A percentile compares a stretch with the other conserved stretches of the same genome.
phyloP scores from a whole-genome alignment of 2,113 vertebrate genomes.

The Phalacrocorax pelagicus region DNA sequence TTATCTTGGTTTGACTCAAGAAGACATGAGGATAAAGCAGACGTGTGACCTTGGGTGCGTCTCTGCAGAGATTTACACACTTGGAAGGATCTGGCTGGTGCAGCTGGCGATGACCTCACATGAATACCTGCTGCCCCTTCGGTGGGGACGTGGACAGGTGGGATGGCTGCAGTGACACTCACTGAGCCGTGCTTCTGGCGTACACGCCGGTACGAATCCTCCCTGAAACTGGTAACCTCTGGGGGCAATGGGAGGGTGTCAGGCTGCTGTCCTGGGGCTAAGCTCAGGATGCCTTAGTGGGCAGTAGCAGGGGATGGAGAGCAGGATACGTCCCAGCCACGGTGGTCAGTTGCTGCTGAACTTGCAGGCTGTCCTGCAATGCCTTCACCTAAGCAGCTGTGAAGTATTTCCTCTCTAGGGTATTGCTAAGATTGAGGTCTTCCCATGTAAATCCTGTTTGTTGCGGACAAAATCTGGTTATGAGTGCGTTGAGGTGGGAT shows the following conservation, averaged over 20 bases:
- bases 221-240: not conserved
- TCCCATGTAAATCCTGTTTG: not conserved
- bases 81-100: not conserved
- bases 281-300: accelerated
- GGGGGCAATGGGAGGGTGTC: accelerated
- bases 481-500: not conserved
- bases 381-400: not conserved
- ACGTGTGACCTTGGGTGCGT: not conserved
- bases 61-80: not conserved
- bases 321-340: accelerated
- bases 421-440: not conserved
- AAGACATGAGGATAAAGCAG: not conserved
- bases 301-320: not conserved
- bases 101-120: accelerated
- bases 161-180: accelerated
- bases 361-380: not conserved
- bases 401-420: not conserved
- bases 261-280: not conserved
- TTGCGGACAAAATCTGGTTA: not conserved
- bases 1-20: not conserved
- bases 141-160: accelerated
- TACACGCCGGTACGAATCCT: not conserved
- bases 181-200: accelerated
- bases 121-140: not conserved
- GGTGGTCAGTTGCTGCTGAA: not conserved